phyloP scores from a whole-genome alignment of 2,888 invertebrate species.

The Andrena hattorfiana region DNA sequence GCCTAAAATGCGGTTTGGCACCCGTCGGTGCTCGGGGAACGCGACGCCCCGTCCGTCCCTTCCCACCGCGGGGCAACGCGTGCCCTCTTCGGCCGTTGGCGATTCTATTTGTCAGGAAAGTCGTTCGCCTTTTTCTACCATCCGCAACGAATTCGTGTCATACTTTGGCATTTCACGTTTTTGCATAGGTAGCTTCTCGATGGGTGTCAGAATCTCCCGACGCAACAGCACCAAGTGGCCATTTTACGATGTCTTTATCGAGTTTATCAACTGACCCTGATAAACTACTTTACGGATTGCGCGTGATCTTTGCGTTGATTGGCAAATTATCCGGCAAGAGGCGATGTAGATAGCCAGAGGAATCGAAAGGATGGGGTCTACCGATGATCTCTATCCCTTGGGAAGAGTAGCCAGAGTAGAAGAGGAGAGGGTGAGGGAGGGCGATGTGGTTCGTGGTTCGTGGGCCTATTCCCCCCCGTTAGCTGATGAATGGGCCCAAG shows the following conservation, averaged over 20 bases:
- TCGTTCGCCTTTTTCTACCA: constrained; percentile 18
- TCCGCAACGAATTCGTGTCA: constrained; percentile 10
- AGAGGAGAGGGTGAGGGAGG: neutral
- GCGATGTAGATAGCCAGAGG: neutral
- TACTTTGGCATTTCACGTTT: neutral
- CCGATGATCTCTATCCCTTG: constrained; percentile 23
- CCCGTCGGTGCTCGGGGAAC: constrained; percentile 60
- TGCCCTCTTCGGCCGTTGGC: constrained; percentile 22
- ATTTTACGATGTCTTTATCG: neutral
- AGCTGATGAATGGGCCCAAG: constrained; percentile 81
- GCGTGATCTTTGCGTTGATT: neutral
- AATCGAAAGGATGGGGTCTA: constrained; percentile 11
- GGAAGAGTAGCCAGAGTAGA: neutral
- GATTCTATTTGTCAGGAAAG: constrained; percentile 57
- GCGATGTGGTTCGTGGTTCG: constrained; percentile 35
- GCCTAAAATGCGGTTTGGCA: constrained; percentile 76
- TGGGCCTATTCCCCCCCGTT: constrained; percentile 68
- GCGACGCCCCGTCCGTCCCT: constrained; percentile 28
- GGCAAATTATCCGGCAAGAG: neutral
- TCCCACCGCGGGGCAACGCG: constrained; percentile 27
- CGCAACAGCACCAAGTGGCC: neutral
- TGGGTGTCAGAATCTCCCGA: neutral
- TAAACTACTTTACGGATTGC: neutral
- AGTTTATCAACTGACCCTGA: neutral
- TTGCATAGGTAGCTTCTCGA: neutral